These are phyloP conservation scores for Rhagophthalmus giganteus DNA, from an alignment of 2,888 invertebrate genomes.

Conservation along the genomic window DNA sequence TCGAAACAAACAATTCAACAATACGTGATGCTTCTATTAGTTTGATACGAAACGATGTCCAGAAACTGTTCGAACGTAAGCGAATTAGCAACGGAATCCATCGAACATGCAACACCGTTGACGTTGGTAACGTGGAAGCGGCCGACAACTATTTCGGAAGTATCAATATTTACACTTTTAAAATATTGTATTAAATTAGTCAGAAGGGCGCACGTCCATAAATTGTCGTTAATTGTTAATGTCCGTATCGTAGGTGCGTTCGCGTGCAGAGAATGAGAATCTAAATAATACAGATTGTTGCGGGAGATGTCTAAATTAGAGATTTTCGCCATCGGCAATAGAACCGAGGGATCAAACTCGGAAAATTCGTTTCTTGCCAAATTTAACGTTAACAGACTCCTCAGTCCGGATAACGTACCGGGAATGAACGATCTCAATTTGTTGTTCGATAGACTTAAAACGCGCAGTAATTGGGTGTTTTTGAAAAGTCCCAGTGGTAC, in stretches of 20 bases:
- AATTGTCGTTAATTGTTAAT: conserved; percentile 47
- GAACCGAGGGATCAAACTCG: conserved; percentile 41
- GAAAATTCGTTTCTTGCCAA: conserved; percentile 45
- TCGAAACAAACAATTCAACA: conserved; percentile 14
- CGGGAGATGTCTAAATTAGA: conserved; percentile 46
- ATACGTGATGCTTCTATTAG: conserved; percentile 14
- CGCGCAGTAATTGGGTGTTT: conserved; percentile 37
- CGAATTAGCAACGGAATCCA: conserved; percentile 33
- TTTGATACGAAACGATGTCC: conserved; percentile 30
- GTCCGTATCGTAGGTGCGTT: conserved; percentile 43
- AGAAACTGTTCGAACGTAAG: conserved; percentile 42
- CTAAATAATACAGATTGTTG: conserved; percentile 46
- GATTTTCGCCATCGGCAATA: conserved; percentile 43
- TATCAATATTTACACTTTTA: conserved; percentile 39
- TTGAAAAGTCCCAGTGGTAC: conserved; percentile 48
- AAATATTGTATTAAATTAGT: conserved; percentile 44
- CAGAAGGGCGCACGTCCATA: conserved; percentile 45
- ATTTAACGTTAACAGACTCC: conserved; percentile 40
- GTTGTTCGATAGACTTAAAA: conserved; percentile 46
- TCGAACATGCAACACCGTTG: conserved; percentile 48
- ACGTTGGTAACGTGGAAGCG: conserved; percentile 48
- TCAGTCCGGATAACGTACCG: conserved; percentile 48
- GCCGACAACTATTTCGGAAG: conserved; percentile 38
- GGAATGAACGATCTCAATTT: conserved; percentile 42
- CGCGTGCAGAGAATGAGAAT: conserved; percentile 40